Evolutionary conservation across 2,888 invertebrate species (phyloP).

Genomic region (Amphiduros pacificus): DNA sequence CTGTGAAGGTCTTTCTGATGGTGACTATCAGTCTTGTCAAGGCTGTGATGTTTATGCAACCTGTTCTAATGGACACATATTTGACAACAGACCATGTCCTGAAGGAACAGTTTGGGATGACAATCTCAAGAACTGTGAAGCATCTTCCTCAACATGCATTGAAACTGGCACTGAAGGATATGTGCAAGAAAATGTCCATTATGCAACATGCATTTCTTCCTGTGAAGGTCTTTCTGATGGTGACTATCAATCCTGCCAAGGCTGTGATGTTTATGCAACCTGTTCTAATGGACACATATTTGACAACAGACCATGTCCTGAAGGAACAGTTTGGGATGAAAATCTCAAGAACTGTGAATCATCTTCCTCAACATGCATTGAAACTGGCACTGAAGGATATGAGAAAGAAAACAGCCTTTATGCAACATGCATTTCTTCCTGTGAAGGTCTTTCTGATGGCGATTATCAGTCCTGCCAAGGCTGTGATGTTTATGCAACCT

Average conservation of each 20-base stretch:
- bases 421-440: not conserved
- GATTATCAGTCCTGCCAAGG: not conserved
- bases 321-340: not conserved
- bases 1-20: slow-evolving; percentile 27
- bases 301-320: slow-evolving; percentile 7
- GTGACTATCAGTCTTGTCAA: slow-evolving; percentile 35
- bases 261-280: slow-evolving; percentile 27
- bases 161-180: too few relatives aligned
- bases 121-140: not conserved
- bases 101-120: not conserved
- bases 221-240: slow-evolving; percentile 1
- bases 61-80: slow-evolving; percentile 34
- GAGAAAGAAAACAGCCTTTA: too few relatives aligned
- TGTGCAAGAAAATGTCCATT: too few relatives aligned
- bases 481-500: slow-evolving; percentile 2
- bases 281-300: not conserved
- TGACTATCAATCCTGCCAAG: slow-evolving; percentile 33
- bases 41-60: slow-evolving; percentile 37
- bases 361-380: slow-evolving; percentile 4
- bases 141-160: slow-evolving; percentile 1
- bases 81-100: slow-evolving; percentile 10
- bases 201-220: not conserved
- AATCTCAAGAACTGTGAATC: slow-evolving; percentile 6
- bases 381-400: too few relatives aligned
- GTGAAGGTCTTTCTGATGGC: not conserved